These are phyloP conservation scores for Eurytoma adleriae DNA, from an alignment of 2,888 invertebrate species.

Conservation along the genomic window DNA sequence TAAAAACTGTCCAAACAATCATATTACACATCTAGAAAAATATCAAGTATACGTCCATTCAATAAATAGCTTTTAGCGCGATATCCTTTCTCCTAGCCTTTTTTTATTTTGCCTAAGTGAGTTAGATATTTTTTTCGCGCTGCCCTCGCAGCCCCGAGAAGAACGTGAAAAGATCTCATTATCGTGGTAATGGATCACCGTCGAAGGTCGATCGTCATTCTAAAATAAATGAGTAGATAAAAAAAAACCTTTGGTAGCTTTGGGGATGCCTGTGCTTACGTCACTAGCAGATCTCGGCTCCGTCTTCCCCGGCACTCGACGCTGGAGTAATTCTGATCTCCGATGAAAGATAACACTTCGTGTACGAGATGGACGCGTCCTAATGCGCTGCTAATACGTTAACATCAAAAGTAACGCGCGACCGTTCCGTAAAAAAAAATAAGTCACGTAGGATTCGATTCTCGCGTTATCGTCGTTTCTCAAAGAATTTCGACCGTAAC, in stretches of 20 bases:
- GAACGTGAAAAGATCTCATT: neutral
- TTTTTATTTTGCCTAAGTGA: neutral
- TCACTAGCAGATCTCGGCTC: constrained; percentile 5
- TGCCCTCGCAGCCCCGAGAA: neutral
- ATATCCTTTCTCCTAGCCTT: constrained; percentile 1
- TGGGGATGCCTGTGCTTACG: neutral
- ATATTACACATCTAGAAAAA: neutral
- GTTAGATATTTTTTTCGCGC: neutral
- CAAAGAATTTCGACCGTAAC: no score
- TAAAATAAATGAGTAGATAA: constrained; percentile 36
- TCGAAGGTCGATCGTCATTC: constrained; percentile 29
- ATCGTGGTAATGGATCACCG: constrained; percentile 2
- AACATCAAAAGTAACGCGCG: no score
- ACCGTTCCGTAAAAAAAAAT: no score
- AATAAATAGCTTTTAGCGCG: constrained; percentile 20
- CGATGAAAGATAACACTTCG: no score
- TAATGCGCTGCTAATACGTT: no score
- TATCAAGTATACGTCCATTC: neutral
- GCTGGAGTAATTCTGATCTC: no score
- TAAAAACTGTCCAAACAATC: constrained; percentile 6
- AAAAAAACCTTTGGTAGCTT: constrained; percentile 50
- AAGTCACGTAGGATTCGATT: no score
- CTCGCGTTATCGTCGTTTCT: no score
- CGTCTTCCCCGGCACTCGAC: no score
- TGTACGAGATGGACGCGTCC: no score